Conservation (phyloP, 2,888 invertebrate species). For the Temnothorax ravouxi region DNA sequence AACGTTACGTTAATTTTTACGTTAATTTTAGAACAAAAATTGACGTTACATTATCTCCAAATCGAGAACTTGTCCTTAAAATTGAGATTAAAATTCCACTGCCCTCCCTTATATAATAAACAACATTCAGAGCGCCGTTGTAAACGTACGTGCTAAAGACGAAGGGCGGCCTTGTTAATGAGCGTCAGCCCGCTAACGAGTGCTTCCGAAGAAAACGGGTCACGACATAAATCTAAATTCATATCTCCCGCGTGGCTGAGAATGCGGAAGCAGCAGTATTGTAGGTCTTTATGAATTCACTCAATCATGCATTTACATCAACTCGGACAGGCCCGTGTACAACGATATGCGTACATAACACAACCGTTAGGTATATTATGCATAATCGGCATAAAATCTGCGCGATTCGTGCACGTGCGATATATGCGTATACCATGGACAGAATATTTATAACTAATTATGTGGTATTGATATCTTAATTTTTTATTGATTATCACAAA, state of each 20-base stretch:
- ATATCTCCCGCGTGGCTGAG: constrained; percentile 71
- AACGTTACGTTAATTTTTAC: background rate
- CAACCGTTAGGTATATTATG: constrained; percentile 8
- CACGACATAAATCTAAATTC: constrained; percentile 73
- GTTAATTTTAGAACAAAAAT: background rate
- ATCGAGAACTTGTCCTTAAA: background rate
- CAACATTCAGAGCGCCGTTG: background rate
- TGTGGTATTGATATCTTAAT: background rate
- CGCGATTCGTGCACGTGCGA: background rate
- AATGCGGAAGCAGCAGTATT: constrained; percentile 62
- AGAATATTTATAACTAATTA: background rate
- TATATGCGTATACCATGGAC: background rate
- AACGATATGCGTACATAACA: constrained; percentile 13
- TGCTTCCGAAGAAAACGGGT: constrained; percentile 59
- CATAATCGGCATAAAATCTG: constrained; percentile 59
- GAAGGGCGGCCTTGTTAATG: constrained; percentile 3
- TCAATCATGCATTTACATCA: constrained; percentile 14
- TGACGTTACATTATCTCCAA: background rate
- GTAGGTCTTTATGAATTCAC: constrained; percentile 70
- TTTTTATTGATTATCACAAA: background rate
- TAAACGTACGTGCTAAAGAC: constrained; percentile 10
- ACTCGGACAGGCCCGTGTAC: background rate
- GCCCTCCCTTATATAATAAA: background rate
- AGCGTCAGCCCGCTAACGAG: constrained; percentile 1
- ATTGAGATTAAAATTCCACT: background rate